Conservation (phyloP, 2,888 invertebrate species). For the Xylota sylvarum region DNA sequence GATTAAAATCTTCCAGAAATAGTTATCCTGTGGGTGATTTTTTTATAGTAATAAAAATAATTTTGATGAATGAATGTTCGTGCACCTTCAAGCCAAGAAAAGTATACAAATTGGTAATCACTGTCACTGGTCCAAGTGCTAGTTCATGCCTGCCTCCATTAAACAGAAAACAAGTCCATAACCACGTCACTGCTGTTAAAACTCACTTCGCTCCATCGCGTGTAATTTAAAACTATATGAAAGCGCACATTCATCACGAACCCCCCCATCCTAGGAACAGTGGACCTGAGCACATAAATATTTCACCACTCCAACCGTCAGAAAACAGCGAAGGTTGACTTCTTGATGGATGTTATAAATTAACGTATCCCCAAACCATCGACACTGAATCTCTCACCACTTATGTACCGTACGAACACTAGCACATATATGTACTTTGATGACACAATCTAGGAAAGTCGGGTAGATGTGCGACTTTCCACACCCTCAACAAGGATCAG, state of each 20-base stretch:
- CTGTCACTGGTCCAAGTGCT: not conserved
- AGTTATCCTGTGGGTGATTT: too few species aligned
- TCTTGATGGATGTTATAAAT: constrained; percentile 25
- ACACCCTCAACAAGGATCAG: not conserved
- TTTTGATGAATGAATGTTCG: too few species aligned
- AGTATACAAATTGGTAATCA: not conserved
- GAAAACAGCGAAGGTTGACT: constrained; percentile 16
- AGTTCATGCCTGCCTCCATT: not conserved
- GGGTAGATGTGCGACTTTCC: not conserved
- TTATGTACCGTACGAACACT: not conserved
- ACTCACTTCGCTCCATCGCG: not conserved
- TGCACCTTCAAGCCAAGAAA: too few species aligned
- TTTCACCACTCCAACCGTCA: not conserved
- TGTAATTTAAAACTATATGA: constrained; percentile 1
- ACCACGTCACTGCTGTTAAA: not conserved
- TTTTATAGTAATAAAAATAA: too few species aligned
- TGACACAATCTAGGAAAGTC: constrained; percentile 24
- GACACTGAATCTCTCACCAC: constrained; percentile 1
- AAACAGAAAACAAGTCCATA: not conserved
- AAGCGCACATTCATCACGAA: constrained; percentile 4
- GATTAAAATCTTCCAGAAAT: too few species aligned
- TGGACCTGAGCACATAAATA: constrained; percentile 32
- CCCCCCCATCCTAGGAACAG: not conserved
- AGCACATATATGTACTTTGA: not conserved
- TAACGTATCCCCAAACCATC: constrained; percentile 20